Percentiles rank a stretch among this genome's conserved stretches.
Conservation (phyloP, 2,113 vertebrate species). For the Oncorhynchus keta region DNA sequence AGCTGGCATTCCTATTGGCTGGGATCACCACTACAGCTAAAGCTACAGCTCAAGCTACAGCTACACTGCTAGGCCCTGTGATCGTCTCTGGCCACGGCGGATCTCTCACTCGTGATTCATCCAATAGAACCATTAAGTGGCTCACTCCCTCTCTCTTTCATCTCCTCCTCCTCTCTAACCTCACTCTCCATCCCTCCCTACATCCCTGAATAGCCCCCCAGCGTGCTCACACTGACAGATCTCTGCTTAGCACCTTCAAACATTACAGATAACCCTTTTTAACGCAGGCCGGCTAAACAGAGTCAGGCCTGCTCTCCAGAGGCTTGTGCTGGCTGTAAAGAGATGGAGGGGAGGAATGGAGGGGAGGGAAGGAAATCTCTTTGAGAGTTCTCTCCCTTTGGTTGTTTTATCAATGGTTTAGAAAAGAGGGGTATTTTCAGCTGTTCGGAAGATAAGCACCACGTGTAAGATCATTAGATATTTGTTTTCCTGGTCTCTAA, state of each 20-base stretch:
- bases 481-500: not conserved
- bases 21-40: no score
- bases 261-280: constrained; percentile 59
- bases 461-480: constrained; percentile 37
- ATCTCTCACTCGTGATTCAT: constrained; percentile 67
- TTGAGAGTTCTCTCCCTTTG: constrained; percentile 13
- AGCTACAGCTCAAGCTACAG: not conserved
- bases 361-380: constrained; percentile 40
- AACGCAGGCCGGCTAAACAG: constrained; percentile 43
- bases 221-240: constrained; percentile 59
- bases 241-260: constrained; percentile 66
- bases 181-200: constrained; percentile 14
- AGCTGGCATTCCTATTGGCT: constrained; percentile 38
- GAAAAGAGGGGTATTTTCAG: constrained; percentile 40
- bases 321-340: constrained; percentile 14
- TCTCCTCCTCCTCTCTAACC: constrained; percentile 7
- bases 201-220: constrained; percentile 10
- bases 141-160: not conserved
- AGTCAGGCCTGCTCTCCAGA: constrained; percentile 34
- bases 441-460: constrained; percentile 38
- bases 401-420: constrained; percentile 35
- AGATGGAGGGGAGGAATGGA: constrained; percentile 35
- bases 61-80: constrained; percentile 11
- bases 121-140: constrained; percentile 69
- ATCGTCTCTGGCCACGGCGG: constrained; percentile 57